Conservation (phyloP, 1,140 invertebrate genomes). For the Phymastichus coffea region DNA sequence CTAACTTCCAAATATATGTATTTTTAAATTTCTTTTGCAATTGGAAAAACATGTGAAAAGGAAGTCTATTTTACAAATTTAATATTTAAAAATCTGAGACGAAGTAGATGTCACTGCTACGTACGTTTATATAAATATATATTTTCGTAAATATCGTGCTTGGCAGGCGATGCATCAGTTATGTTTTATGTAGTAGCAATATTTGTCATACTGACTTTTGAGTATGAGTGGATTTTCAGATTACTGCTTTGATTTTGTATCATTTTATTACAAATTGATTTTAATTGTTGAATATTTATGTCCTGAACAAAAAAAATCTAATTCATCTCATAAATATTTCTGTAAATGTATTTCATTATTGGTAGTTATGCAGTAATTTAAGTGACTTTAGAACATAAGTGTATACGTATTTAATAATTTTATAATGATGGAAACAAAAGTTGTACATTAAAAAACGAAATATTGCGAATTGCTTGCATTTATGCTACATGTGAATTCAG, state of each 20-base stretch:
- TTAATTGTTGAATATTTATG: no score
- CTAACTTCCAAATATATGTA: conserved; percentile 30
- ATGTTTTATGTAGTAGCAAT: conserved; percentile 18
- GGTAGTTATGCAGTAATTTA: no score
- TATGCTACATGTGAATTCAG: neutral
- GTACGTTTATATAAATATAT: conserved; percentile 25
- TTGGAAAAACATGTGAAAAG: conserved; percentile 16
- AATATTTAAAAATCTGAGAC: conserved; percentile 21
- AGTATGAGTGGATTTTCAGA: conserved; percentile 13
- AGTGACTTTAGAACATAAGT: no score
- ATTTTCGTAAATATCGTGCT: conserved; percentile 22
- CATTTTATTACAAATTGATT: no score
- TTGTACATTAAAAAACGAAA: no score
- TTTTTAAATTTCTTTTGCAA: conserved; percentile 33
- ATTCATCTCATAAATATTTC: no score
- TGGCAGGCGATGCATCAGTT: conserved; percentile 5
- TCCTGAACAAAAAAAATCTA: no score
- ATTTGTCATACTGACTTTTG: conserved; percentile 10
- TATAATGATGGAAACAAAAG: no score
- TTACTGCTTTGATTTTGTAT: no score
- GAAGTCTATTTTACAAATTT: conserved; percentile 28
- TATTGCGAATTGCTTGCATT: no score
- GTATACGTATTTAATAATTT: no score
- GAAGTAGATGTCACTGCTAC: conserved; percentile 11
- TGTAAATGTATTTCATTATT: no score